Evolutionary conservation across 2,888 invertebrate genomes (phyloP).

Genomic region (Rambutsinella grinnellia): DNA sequence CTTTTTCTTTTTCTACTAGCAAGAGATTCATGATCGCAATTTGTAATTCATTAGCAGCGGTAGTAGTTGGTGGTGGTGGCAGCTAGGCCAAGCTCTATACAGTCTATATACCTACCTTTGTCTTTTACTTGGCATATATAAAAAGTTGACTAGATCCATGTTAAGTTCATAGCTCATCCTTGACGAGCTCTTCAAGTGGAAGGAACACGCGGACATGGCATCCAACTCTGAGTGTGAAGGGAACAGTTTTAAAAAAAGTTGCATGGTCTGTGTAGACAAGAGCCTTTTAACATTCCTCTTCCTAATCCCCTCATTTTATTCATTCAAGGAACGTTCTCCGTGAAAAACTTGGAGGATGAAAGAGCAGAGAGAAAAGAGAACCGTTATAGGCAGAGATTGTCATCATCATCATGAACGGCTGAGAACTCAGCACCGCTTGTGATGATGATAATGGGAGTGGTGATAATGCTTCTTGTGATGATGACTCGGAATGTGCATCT

Average conservation of each 20-base stretch:
- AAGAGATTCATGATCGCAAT: conserved; percentile 53
- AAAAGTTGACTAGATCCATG: neutral
- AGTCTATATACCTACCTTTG: neutral
- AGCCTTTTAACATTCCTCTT: conserved; percentile 42
- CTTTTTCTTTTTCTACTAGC: conserved; percentile 30
- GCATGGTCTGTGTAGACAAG: conserved; percentile 1
- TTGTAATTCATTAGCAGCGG: conserved; percentile 51
- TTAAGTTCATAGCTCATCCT: conserved; percentile 45
- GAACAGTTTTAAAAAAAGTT: conserved; percentile 9
- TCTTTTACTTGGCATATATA: neutral
- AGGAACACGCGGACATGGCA: conserved; percentile 28
- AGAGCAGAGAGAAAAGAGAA: conserved; percentile 1
- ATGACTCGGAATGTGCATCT: neutral
- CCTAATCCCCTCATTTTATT: conserved; percentile 51
- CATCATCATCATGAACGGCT: conserved; percentile 9
- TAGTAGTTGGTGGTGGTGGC: conserved; percentile 7
- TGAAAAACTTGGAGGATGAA: conserved; percentile 24
- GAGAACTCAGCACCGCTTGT: too few species aligned
- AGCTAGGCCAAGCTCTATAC: neutral
- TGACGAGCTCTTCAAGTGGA: conserved; percentile 40
- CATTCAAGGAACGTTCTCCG: conserved; percentile 46
- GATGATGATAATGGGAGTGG: conserved; percentile 22
- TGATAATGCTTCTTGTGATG: conserved; percentile 3
- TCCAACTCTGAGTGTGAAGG: neutral
- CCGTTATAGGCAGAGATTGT: neutral